These are phyloP conservation scores for Acronicta alni DNA, from an alignment of 2,888 invertebrate genomes.

Conservation along the genomic window DNA sequence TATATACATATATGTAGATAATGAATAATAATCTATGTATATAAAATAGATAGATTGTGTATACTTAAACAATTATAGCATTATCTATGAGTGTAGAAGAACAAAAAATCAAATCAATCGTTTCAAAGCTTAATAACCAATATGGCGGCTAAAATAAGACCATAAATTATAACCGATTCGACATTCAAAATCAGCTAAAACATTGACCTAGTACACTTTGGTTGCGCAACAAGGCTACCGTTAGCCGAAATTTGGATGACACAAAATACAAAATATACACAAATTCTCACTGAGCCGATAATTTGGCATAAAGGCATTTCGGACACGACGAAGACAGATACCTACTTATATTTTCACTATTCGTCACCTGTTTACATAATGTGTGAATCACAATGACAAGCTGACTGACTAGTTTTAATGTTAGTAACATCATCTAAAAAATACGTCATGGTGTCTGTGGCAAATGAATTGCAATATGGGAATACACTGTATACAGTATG, in stretches of 20 bases:
- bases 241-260: conserved; percentile 27
- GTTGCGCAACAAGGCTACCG: conserved; percentile 37
- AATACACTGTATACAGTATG: conserved; percentile 32
- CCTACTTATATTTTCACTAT: conserved; percentile 61
- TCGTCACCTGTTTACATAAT: conserved; percentile 72
- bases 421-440: conserved; percentile 26
- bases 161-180: conserved; percentile 20
- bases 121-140: not conserved
- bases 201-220: conserved; percentile 41
- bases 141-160: not conserved
- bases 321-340: conserved; percentile 55
- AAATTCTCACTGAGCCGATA: conserved; percentile 35
- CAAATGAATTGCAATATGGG: conserved; percentile 44
- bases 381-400: conserved; percentile 59
- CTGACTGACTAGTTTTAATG: conserved; percentile 35
- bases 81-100: too few species aligned
- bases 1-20: too few species aligned
- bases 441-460: conserved; percentile 26
- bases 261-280: conserved; percentile 21
- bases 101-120: not conserved
- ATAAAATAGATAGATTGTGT: too few species aligned
- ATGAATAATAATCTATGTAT: too few species aligned
- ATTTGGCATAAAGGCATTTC: conserved; percentile 45
- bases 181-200: conserved; percentile 35
- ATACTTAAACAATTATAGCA: too few species aligned